Conservation (phyloP, 2,113 vertebrate genomes). For the Callipepla californica region DNA sequence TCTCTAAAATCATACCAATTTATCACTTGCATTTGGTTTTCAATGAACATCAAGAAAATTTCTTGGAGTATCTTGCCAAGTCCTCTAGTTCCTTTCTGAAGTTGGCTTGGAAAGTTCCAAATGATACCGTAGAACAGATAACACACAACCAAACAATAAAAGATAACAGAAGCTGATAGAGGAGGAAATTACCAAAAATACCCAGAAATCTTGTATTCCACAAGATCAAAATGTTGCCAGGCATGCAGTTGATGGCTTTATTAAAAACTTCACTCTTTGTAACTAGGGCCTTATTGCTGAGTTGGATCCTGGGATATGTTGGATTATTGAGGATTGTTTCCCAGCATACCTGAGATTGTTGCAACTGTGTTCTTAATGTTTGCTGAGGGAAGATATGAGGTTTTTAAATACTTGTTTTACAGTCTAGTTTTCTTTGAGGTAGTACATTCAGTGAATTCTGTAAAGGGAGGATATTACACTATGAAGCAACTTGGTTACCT, state of each 20-base stretch:
- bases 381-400: not conserved
- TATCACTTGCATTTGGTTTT: not conserved
- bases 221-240: not conserved
- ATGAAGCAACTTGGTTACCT: not conserved
- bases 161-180: not conserved
- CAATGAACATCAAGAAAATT: not conserved
- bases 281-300: not conserved
- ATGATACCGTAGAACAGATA: not conserved
- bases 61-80: not conserved
- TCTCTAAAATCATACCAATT: not conserved
- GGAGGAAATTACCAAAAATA: not conserved
- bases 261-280: not conserved
- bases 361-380: not conserved
- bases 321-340: not conserved
- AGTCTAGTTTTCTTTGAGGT: not conserved
- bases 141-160: not conserved
- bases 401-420: not conserved
- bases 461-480: not conserved
- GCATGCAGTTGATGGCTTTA: not conserved
- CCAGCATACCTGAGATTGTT: not conserved
- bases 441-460: not conserved
- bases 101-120: not conserved
- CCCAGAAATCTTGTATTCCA: not conserved
- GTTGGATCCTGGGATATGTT: not conserved
- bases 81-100: not conserved